These are phyloP conservation scores for Falco berigora DNA, from an alignment of 2,797 vertebrate species.

Conservation along the genomic window DNA sequence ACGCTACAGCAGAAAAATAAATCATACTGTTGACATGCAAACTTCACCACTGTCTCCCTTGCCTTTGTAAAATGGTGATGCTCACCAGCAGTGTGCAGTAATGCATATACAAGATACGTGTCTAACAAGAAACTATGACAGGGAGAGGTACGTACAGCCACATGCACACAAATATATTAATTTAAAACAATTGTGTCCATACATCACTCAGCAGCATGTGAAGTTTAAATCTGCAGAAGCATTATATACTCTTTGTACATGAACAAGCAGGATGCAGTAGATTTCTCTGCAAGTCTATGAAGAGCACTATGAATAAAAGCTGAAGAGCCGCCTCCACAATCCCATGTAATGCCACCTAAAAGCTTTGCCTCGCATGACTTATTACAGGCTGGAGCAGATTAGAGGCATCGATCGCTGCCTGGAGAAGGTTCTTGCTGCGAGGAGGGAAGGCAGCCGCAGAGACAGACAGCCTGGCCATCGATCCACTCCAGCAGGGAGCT, in stretches of 20 bases:
- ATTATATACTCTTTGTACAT: not conserved
- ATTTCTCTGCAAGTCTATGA: slow-evolving; percentile 57
- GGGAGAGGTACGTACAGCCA: not conserved
- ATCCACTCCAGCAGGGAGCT: slow-evolving; percentile 77
- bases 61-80: not conserved
- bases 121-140: not conserved
- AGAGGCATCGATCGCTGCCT: slow-evolving; percentile 90
- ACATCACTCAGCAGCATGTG: not conserved
- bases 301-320: slow-evolving; percentile 61
- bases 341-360: slow-evolving; percentile 81
- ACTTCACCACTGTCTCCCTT: not conserved
- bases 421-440: slow-evolving; percentile 81
- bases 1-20: not conserved
- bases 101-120: fast-evolving
- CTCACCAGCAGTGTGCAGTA: not conserved
- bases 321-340: slow-evolving; percentile 61
- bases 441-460: slow-evolving; percentile 70
- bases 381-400: slow-evolving; percentile 90
- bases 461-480: slow-evolving; percentile 81
- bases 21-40: fast-evolving
- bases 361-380: slow-evolving; percentile 86
- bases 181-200: not conserved
- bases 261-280: not conserved
- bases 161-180: fast-evolving
- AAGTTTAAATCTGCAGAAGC: not conserved